Conservation (phyloP, 2,113 vertebrate species). For the Coturnix japonica region DNA sequence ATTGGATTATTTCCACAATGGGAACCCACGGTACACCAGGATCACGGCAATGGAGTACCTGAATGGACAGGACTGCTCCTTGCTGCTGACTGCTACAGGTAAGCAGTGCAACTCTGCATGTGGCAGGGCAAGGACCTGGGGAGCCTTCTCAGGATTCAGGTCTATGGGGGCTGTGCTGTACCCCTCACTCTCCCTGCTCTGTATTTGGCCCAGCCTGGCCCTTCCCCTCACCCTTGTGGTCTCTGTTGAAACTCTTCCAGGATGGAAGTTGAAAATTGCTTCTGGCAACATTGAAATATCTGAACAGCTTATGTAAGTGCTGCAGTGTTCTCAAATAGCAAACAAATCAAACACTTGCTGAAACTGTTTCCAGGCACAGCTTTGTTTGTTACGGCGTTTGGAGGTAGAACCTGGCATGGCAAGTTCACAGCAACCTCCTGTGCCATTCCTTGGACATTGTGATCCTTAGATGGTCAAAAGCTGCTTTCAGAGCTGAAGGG, state of each 20-base stretch:
- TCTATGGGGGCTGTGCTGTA: rapidly evolving
- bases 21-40: slow-evolving; percentile 94
- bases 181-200: rapidly evolving
- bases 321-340: background rate
- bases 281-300: background rate
- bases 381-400: background rate
- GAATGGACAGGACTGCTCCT: slow-evolving; percentile 90
- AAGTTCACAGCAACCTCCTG: rapidly evolving
- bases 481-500: background rate
- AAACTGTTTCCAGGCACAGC: background rate
- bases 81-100: slow-evolving; percentile 90
- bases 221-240: background rate
- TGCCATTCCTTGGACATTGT: rapidly evolving
- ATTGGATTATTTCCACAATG: slow-evolving; percentile 97
- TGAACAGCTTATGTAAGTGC: background rate
- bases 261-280: background rate
- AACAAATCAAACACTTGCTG: background rate
- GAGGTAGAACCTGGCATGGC: rapidly evolving
- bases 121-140: rapidly evolving
- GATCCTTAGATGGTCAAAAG: background rate
- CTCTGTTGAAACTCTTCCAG: background rate
- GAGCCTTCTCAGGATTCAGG: rapidly evolving
- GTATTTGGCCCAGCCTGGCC: rapidly evolving
- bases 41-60: slow-evolving; percentile 98
- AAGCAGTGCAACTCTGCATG: rapidly evolving